Base-by-base conservation (phyloP, 2,888 invertebrate species). In the Drosophila cognata region DNA sequence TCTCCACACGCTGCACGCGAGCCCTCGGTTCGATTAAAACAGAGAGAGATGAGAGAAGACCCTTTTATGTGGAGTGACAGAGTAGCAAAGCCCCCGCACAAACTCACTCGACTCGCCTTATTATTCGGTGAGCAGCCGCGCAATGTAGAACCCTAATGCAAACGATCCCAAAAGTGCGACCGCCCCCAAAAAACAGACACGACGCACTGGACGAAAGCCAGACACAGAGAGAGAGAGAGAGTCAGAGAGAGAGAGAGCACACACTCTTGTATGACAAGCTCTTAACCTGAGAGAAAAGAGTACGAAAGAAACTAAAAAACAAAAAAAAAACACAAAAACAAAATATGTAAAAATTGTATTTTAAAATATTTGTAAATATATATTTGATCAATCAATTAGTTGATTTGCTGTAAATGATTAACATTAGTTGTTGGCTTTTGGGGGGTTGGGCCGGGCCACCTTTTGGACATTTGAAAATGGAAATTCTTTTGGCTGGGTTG, bases 1-100 rank as follows among this genome's bases (percentile, higher is more conserved):
- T 90, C 89, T 90, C 90, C 89, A 75, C 77, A 88, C 84, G 87
- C 84, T 89, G 90, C 88, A 81, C 89, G 79, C 90, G 89, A 88
- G 88, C 88, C 90, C 88, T 87, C 89, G 78, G 69, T 81, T 82
- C 67, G 73, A 74, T 84, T 71, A 66, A 82, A 58, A 83, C 18
- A 84, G 72, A 80, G 68, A 76, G 68, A 81, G 77, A 69, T 74
- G 79, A 68, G 68, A 79, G 71, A 71, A 72, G 71, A 72, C 68
- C 68, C 67, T 63, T 74, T 73, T 67, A 63, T 77, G 72, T 48
- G 64, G 66, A 68, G 61, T 55, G 52, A 58, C 25, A 46, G 70
- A 58, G 58, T 63, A 60, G 56, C 57, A 56, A 68, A 78, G 71
- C 71, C 78, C 79, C 75, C 55, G 64, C 80, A 65, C 64, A 62